phyloP scores from a whole-genome alignment of 2,888 invertebrate genomes.

The Omphaloscelis lunosa region DNA sequence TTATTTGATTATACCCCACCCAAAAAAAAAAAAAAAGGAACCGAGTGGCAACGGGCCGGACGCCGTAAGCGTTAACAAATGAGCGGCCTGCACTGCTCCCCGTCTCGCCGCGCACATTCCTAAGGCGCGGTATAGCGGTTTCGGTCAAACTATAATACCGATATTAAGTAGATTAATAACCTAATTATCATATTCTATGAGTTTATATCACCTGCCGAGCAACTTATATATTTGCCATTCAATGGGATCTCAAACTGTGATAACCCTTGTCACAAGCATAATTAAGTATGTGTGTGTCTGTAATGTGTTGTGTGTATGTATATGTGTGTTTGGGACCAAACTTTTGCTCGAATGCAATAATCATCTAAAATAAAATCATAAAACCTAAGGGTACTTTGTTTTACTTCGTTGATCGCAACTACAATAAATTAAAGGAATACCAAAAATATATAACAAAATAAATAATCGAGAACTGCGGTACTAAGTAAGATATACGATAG shows the following conservation, averaged over 20 bases:
- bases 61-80: too few species aligned
- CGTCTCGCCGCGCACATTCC: too few species aligned
- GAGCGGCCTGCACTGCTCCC: too few species aligned
- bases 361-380: constrained; percentile 13
- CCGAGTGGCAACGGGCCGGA: too few species aligned
- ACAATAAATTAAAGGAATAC: constrained; percentile 10
- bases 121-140: too few species aligned
- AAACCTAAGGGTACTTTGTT: constrained; percentile 33
- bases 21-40: too few species aligned
- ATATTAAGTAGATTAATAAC: constrained; percentile 15
- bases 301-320: too few species aligned
- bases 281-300: not conserved
- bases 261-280: not conserved
- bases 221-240: constrained; percentile 15
- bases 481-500: not conserved
- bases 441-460: constrained; percentile 13
- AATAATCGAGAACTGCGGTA: constrained; percentile 16
- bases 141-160: not conserved
- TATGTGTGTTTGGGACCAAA: too few species aligned
- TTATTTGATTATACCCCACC: too few species aligned
- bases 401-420: constrained; percentile 39
- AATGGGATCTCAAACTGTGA: constrained; percentile 14
- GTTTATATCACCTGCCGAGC: not conserved
- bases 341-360: not conserved
- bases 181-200: constrained; percentile 13